Percentiles rank a stretch among this genome's conserved stretches.
Evolutionary conservation across 2,888 invertebrate genomes (phyloP).

Genomic region (Ophion costatus): DNA sequence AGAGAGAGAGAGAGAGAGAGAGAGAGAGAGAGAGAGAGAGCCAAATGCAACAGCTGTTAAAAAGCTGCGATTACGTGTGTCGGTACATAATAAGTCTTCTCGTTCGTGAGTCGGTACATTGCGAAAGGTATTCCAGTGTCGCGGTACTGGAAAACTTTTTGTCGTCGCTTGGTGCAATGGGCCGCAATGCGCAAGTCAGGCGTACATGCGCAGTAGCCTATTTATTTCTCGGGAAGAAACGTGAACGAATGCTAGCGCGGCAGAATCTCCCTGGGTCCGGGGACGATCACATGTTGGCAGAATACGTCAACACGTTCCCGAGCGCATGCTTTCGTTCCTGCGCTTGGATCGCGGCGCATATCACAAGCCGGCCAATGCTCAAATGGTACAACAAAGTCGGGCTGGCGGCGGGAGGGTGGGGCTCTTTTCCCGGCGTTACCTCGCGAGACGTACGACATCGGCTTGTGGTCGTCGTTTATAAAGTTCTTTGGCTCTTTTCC

Average conservation of each 20-base stretch:
- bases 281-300: neutral
- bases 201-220: conserved; percentile 24
- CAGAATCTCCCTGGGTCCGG: neutral
- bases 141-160: conserved; percentile 16
- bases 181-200: neutral
- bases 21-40: neutral
- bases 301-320: conserved; percentile 8
- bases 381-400: neutral
- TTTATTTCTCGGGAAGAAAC: conserved; percentile 53
- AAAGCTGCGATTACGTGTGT: neutral
- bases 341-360: neutral
- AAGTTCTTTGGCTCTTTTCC: conserved; percentile 38
- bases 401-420: neutral
- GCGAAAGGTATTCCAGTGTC: conserved; percentile 12
- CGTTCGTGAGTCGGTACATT: neutral
- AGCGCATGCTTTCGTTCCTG: conserved; percentile 13
- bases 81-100: neutral
- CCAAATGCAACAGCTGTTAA: neutral
- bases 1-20: too few species aligned
- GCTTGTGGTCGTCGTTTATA: conserved; percentile 27
- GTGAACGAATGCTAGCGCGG: conserved; percentile 42
- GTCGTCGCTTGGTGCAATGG: neutral
- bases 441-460: conserved; percentile 33
- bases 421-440: neutral
- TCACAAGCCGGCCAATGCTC: neutral